These are phyloP conservation scores for Zeuzera pyrina DNA, from an alignment of 2,888 invertebrate genomes.

Conservation along the genomic window DNA sequence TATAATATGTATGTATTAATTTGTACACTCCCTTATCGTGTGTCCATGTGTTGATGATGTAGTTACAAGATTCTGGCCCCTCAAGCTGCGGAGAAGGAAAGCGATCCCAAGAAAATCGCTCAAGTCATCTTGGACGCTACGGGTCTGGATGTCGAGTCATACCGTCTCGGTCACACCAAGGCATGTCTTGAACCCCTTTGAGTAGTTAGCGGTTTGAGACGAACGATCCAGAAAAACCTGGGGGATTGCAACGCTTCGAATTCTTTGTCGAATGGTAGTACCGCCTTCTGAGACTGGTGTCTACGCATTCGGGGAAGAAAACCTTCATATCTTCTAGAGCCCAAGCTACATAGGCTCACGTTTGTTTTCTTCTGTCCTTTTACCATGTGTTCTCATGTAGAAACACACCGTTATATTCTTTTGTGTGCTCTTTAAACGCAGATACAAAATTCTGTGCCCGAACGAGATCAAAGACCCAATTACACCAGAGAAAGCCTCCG, in stretches of 20 bases:
- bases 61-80: slow-evolving; percentile 99
- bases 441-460: slow-evolving; percentile 99
- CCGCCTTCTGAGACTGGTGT: slow-evolving; percentile 46
- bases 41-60: slow-evolving; percentile 67
- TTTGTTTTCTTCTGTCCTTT: slow-evolving; percentile 34
- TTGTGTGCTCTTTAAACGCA: slow-evolving; percentile 75
- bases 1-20: slow-evolving; percentile 18
- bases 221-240: slow-evolving; percentile 32
- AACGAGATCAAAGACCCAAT: slow-evolving; percentile 83
- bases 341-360: slow-evolving; percentile 48
- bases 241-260: slow-evolving; percentile 36
- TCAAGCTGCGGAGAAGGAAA: slow-evolving; percentile 82
- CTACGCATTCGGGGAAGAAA: no score
- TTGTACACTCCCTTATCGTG: slow-evolving; percentile 47
- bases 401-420: slow-evolving; percentile 41
- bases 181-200: slow-evolving; percentile 77
- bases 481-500: slow-evolving; percentile 84
- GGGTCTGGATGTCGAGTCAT: slow-evolving; percentile 91
- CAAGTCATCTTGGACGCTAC: slow-evolving; percentile 86
- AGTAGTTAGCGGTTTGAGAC: slow-evolving; percentile 50
- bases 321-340: slow-evolving; percentile 39
- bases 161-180: slow-evolving; percentile 98
- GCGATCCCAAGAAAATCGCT: slow-evolving; percentile 88
- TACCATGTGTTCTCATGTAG: slow-evolving; percentile 18
- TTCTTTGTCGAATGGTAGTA: slow-evolving; percentile 41